Base-by-base conservation (phyloP, 2,113 vertebrate species). In the Upupa epops region DNA sequence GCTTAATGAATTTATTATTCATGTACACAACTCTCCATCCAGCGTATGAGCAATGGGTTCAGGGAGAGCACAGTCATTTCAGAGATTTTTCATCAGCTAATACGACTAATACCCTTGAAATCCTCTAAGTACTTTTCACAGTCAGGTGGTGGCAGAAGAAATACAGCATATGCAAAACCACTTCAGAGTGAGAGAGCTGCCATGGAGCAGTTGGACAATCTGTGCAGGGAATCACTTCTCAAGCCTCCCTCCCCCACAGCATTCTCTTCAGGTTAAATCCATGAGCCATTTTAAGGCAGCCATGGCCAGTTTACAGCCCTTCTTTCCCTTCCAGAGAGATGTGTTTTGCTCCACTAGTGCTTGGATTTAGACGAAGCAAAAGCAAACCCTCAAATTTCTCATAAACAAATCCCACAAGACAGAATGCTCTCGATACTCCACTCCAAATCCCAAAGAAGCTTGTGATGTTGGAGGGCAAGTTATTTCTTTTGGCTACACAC, bases 401-500 rank as follows among this genome's bases (percentile, higher is more conserved):
- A 65, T 70, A 60, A 89, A 83, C 86, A 85, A 83, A 79, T 42
- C 72, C 74, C 42, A 56, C 66, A 68, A 83, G 84, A 79, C 64
- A 73, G 83, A 89, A 93, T 61, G 59, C 81, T 86, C 46, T 61
- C 49, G 81, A 6, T 61, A 36, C 8, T 81, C 45, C 36, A 45
- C 26, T 94, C 63, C 85, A 89, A 71, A 81, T 72, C 92, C 76
- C 83, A 68, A 73, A 60, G 83, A 81, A 95, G 42, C 52, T 68
- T 72, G 40, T 90, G 74, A 83, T 86, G 69, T 94, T 92, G 92
- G 92, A 94, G 81, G 60, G 66, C 56, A 70, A 86, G 83, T 86
- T 95, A 90, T 95, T 96, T 91, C 88, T 90, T 71, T 89, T 91
- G 91, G 93, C 91, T 74, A 61, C 74, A 42, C 11, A 42, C 11